A percentile compares a stretch with the other conserved stretches of the same genome.
Evolutionary conservation across 2,797 vertebrate genomes (phyloP).

Genomic region (Lithobates sylvaticus): DNA sequence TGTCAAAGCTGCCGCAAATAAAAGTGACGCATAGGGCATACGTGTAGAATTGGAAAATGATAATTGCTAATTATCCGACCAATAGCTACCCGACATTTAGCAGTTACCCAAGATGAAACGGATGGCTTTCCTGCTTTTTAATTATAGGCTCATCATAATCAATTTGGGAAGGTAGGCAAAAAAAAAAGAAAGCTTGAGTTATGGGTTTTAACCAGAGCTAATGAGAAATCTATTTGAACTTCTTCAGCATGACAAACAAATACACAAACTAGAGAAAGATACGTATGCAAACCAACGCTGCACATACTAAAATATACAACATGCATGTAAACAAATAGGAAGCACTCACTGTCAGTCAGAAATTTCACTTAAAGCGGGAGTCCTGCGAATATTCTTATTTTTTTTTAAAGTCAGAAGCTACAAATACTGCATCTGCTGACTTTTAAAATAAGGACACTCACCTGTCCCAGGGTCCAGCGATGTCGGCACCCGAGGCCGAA

Average conservation of each 20-base stretch:
- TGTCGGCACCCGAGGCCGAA: too few species aligned
- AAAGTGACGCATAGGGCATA: neutral
- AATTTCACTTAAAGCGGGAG: too few species aligned
- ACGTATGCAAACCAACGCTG: neutral
- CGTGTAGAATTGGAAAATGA: neutral
- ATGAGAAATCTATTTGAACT: conserved; percentile 17
- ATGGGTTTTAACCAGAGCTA: neutral
- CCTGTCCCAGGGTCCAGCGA: too few species aligned
- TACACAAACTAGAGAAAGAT: neutral
- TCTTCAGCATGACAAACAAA: neutral
- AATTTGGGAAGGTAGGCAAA: neutral
- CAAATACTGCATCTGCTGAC: too few species aligned
- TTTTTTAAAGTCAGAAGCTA: too few species aligned
- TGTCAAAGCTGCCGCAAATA: neutral
- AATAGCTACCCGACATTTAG: neutral
- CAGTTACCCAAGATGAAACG: neutral
- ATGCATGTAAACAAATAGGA: too few species aligned
- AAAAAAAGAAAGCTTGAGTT: conserved; percentile 3
- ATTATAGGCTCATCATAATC: conserved; percentile 22
- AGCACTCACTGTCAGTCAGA: too few species aligned
- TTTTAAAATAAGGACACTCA: too few species aligned
- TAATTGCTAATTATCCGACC: conserved; percentile 20
- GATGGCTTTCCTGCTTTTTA: neutral
- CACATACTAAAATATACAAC: too few species aligned
- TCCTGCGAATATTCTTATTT: too few species aligned